These are phyloP conservation scores for Lampris incognitus DNA, from an alignment of 2,113 vertebrate genomes.

Conservation along the genomic window DNA sequence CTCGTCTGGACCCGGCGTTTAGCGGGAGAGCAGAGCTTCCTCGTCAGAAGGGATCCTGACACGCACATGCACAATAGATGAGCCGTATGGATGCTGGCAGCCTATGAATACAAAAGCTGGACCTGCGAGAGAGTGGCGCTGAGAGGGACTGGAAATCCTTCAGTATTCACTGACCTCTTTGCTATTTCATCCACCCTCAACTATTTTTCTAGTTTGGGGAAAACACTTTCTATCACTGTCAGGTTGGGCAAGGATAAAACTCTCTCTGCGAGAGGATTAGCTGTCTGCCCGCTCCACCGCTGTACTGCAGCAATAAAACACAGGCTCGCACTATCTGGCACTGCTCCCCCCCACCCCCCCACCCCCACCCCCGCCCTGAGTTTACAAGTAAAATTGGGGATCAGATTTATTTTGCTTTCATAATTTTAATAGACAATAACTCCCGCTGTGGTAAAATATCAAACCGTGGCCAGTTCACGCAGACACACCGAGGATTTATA, in stretches of 20 bases:
- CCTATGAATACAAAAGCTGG: constrained; percentile 71
- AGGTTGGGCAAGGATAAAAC: constrained; percentile 79
- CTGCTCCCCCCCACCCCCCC: constrained; percentile 64
- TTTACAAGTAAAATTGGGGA: constrained; percentile 70
- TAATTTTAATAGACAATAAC: constrained; percentile 68
- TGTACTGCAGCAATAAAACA: constrained; percentile 78
- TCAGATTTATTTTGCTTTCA: constrained; percentile 70
- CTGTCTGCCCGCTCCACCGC: constrained; percentile 72
- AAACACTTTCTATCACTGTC: constrained; percentile 87
- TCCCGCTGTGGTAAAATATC: constrained; percentile 55
- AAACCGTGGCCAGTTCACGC: constrained; percentile 51
- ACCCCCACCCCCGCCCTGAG: constrained; percentile 62
- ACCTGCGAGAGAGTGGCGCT: constrained; percentile 60
- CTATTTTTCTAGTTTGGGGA: constrained; percentile 85
- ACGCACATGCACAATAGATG: constrained; percentile 76
- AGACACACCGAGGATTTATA: constrained; percentile 35
- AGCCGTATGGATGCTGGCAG: constrained; percentile 66
- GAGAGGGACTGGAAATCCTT: constrained; percentile 68
- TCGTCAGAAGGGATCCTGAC: constrained; percentile 70
- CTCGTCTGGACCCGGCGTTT: no score
- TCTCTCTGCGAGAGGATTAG: constrained; percentile 77
- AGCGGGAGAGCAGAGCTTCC: no score
- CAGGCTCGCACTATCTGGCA: constrained; percentile 57
- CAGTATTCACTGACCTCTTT: constrained; percentile 81
- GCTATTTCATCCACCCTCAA: constrained; percentile 81